Conservation (phyloP, 2,113 vertebrate species). For the Oophaga pumilio region DNA sequence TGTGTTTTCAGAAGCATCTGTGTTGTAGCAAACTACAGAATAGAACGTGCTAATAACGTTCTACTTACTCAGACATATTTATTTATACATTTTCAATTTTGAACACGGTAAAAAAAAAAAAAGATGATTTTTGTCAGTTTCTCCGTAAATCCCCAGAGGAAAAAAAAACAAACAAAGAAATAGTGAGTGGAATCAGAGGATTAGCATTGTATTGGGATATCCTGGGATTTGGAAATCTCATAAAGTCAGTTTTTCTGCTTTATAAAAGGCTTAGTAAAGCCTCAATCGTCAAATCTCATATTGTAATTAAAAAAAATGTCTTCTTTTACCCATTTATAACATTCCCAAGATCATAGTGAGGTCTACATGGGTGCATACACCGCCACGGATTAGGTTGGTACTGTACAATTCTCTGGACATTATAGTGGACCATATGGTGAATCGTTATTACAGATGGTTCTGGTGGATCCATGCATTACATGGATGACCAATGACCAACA, state of each 20-base stretch:
- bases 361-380: neutral
- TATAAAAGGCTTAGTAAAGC: constrained; percentile 14
- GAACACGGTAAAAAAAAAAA: neutral
- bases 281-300: neutral
- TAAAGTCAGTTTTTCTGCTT: constrained; percentile 15
- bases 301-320: neutral
- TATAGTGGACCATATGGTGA: too few species aligned
- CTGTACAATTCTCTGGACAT: neutral
- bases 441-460: too few species aligned
- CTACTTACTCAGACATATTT: neutral
- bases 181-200: neutral
- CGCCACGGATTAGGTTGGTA: neutral
- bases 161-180: neutral
- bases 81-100: neutral
- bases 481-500: too few species aligned
- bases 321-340: neutral
- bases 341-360: neutral
- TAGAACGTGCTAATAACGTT: neutral
- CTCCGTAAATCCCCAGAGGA: neutral
- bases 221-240: constrained; percentile 16
- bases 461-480: too few species aligned
- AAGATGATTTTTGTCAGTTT: neutral
- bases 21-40: neutral
- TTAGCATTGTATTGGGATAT: constrained; percentile 8
- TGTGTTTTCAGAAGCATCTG: neutral